phyloP scores from a whole-genome alignment of 2,888 invertebrate species.

The Drosophila longiperda region DNA sequence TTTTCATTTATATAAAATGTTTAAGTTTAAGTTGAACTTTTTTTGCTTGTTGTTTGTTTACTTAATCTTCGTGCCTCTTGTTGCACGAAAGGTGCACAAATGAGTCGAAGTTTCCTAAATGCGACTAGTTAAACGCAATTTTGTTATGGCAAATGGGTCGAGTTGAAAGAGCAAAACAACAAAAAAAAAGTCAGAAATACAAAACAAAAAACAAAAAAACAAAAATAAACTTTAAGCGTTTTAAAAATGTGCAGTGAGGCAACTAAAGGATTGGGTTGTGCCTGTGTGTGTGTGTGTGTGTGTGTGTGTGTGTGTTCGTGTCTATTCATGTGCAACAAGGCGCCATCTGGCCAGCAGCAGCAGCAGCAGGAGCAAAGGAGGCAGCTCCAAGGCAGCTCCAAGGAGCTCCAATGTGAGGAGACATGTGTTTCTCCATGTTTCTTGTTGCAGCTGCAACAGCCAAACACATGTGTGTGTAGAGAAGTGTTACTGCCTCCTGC shows the following conservation, averaged over 20 bases:
- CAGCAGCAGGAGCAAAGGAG: constrained; percentile 20
- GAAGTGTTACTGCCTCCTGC: constrained; percentile 11
- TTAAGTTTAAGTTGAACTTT: background rate
- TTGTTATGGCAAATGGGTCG: constrained; percentile 20
- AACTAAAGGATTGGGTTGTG: constrained; percentile 24
- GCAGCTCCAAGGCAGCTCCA: constrained; percentile 16
- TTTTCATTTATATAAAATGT: too few species aligned
- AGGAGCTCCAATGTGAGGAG: constrained; percentile 46
- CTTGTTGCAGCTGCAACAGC: constrained; percentile 42
- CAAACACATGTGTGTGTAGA: constrained; percentile 50
- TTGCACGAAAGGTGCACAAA: constrained; percentile 47
- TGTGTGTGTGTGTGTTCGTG: constrained; percentile 44
- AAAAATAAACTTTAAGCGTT: constrained; percentile 50
- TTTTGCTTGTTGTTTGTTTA: background rate
- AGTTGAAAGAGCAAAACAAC: background rate
- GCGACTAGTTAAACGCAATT: constrained; percentile 46
- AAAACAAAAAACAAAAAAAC: constrained; percentile 1
- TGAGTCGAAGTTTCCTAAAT: constrained; percentile 59
- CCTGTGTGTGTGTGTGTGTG: constrained; percentile 1
- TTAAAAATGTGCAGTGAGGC: constrained; percentile 49
- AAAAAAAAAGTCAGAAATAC: background rate
- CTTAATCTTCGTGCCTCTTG: constrained; percentile 17
- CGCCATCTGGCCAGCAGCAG: constrained; percentile 55
- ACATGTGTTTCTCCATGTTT: constrained; percentile 42
- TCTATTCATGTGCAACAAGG: constrained; percentile 76